Evolutionary conservation across 1,140 invertebrate species (phyloP).

Genomic region (Drosophila nasuta): DNA sequence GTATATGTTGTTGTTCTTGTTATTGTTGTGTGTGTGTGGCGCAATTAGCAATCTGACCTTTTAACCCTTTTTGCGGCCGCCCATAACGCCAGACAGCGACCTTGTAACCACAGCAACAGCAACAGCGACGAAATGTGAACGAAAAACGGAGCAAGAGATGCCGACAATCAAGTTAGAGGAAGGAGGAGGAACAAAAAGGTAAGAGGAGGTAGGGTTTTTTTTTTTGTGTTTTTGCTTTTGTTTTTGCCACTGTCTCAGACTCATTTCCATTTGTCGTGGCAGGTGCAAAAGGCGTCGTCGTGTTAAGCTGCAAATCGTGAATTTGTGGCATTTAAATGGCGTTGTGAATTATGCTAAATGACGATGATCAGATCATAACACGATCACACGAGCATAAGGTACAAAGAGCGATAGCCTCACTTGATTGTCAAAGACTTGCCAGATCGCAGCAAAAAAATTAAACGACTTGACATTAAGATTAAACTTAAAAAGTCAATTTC

Average conservation of each 20-base stretch:
- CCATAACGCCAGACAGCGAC: slow-evolving; percentile 57
- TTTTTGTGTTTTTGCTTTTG: no score
- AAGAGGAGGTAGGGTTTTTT: no score
- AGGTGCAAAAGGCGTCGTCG: neutral
- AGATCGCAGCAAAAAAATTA: neutral
- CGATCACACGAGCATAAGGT: neutral
- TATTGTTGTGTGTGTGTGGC: slow-evolving; percentile 16
- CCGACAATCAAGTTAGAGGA: no score
- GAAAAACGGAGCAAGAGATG: neutral
- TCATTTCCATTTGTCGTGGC: no score
- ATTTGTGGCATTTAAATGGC: slow-evolving; percentile 33
- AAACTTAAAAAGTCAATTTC: no score
- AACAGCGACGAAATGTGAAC: no score
- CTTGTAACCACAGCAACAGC: slow-evolving; percentile 80
- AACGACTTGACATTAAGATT: no score
- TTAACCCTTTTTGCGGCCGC: slow-evolving; percentile 67
- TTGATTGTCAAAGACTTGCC: neutral
- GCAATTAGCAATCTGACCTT: slow-evolving; percentile 81
- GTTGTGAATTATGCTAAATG: slow-evolving; percentile 22
- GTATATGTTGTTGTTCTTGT: neutral
- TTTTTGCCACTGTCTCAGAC: no score
- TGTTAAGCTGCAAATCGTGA: slow-evolving; percentile 14
- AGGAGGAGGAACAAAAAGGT: no score
- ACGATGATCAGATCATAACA: neutral
- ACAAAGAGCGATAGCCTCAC: no score